Evolutionary conservation across 2,888 invertebrate species (phyloP), one percentile per base, ranked within the genome.

Genomic region (Dryobota labecula): DNA sequence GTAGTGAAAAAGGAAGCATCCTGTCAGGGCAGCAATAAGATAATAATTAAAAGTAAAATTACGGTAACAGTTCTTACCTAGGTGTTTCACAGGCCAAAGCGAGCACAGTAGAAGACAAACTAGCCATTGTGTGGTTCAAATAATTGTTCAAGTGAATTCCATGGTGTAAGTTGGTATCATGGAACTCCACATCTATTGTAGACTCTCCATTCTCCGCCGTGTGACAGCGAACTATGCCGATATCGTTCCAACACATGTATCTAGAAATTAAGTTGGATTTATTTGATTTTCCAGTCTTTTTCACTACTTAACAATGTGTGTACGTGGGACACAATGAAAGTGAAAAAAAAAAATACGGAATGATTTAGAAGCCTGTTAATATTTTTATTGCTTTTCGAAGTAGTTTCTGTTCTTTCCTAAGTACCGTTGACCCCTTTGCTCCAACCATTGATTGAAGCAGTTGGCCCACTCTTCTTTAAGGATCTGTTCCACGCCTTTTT

Each of bases 101-200:
- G 3, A 99, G 94, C 13, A 98, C 98, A 73, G 98, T 97, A 1
- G 97, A 94, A 11, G 99, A 98, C 68, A 99, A 93, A 74, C 98
- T 98, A 15, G 98, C 99, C 97, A 99, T 97, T 1, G 97, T 97
- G 93, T 99, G 99, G 79, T 97, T 97, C 53, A 97, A 94, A 88
- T 97, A 97, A 95, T 99, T 99, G 87, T 97, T 97, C 81, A 99
- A 96, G 90, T 99, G 98, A 91, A 99, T 97, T 33, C 98, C 97
- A 89, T 99, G 99, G 91, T 99, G 99, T 18, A 98, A 95, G 63
- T 97, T 97, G 0, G 98, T 97, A 93, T 99, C 99, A 87, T 99
- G 99, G 92, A 99, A 99, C 92, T 99, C 99, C 0, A 99, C 98
- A 91, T 99, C 99, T 66, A 99, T 98, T 0, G 97, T 97, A 68